Evolutionary conservation across 2,888 invertebrate species (phyloP).

Genomic region (Macaria liturata): DNA sequence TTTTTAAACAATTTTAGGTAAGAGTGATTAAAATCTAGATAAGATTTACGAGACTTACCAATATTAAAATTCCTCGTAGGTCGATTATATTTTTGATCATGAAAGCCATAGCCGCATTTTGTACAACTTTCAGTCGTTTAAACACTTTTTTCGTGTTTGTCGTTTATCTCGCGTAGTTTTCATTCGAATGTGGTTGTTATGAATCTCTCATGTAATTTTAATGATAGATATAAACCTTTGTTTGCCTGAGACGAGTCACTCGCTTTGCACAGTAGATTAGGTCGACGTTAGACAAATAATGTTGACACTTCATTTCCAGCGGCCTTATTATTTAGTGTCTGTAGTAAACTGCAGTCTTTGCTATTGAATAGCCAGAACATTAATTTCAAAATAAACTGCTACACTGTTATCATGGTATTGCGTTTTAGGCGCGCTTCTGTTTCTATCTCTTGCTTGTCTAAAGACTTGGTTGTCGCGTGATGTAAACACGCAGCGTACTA

Average conservation of each 20-base stretch:
- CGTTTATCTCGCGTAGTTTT: constrained; percentile 61
- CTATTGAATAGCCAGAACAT: background rate
- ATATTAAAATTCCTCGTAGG: constrained; percentile 48
- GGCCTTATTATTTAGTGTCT: constrained; percentile 36
- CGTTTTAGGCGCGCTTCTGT: too few relatives aligned
- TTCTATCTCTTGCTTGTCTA: too few relatives aligned
- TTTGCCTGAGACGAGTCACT: constrained; percentile 61
- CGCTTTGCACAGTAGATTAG: constrained; percentile 67
- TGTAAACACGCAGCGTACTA: too few relatives aligned
- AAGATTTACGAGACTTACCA: constrained; percentile 48
- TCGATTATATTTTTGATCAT: constrained; percentile 49
- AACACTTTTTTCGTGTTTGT: constrained; percentile 47
- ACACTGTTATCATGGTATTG: too few relatives aligned
- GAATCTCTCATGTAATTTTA: constrained; percentile 55
- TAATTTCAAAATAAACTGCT: background rate
- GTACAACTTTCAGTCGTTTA: constrained; percentile 49
- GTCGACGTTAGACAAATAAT: constrained; percentile 66
- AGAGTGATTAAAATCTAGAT: constrained; percentile 7
- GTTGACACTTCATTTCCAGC: constrained; percentile 73
- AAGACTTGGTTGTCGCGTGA: too few relatives aligned
- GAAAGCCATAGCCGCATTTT: constrained; percentile 61
- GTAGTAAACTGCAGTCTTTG: constrained; percentile 6
- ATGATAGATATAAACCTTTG: constrained; percentile 55
- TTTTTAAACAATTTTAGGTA: too few relatives aligned
- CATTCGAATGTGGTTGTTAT: constrained; percentile 54